A percentile compares a stretch with the other conserved stretches of the same genome.
Conservation (phyloP, 30 jellyfish, hydroid and myxozoan species). For the Turritopsis rubra region DNA sequence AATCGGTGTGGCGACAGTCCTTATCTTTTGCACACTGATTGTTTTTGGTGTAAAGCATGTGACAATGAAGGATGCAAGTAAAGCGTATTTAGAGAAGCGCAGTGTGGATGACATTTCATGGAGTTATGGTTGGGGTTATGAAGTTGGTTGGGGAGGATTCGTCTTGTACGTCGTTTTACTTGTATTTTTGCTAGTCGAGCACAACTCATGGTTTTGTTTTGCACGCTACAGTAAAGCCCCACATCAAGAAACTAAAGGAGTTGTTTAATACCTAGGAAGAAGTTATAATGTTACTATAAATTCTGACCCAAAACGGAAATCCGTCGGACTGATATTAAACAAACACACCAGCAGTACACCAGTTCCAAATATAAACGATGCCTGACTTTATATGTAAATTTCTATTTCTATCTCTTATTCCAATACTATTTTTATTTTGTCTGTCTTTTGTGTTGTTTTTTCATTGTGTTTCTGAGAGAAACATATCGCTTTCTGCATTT, state of each 20-base stretch:
- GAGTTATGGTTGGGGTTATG: slow-evolving; percentile 7
- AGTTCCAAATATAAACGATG: too few species aligned
- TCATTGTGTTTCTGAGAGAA: too few species aligned
- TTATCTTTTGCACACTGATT: not conserved
- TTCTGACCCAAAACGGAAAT: too few species aligned
- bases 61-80: not conserved
- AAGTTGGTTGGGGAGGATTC: not conserved
- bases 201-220: not conserved
- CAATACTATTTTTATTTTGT: too few species aligned
- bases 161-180: not conserved
- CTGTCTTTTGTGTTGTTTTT: too few species aligned
- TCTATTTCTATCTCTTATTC: too few species aligned
- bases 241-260: not conserved
- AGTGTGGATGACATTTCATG: not conserved
- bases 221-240: not conserved
- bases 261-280: not conserved
- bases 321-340: too few species aligned
- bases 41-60: not conserved
- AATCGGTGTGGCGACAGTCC: not conserved
- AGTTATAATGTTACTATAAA: not conserved
- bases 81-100: not conserved
- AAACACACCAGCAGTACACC: too few species aligned
- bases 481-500: too few species aligned
- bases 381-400: too few species aligned
- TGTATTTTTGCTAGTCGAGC: not conserved